A percentile compares a stretch with the other conserved stretches of the same genome.
These are phyloP conservation scores for Chunga burmeisteri DNA, from an alignment of 2,113 vertebrate species.

Conservation along the genomic window DNA sequence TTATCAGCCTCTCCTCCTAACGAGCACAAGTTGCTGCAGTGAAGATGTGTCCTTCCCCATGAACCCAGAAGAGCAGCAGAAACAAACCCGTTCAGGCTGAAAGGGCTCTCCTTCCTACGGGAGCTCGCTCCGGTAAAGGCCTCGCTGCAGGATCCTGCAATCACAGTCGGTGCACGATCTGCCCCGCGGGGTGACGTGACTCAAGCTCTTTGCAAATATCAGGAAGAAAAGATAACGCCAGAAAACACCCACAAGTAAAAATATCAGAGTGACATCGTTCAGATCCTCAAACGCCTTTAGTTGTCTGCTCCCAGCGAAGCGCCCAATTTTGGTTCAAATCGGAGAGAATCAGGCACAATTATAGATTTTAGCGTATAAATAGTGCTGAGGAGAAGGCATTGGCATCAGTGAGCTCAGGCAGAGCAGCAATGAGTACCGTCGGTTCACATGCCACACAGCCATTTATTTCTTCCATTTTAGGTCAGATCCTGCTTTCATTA, in stretches of 20 bases:
- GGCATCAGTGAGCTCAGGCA: background rate
- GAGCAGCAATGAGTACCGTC: background rate
- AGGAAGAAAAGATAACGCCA: background rate
- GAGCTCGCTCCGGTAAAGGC: background rate
- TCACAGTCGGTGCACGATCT: background rate
- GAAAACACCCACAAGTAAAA: background rate
- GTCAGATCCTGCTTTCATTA: background rate
- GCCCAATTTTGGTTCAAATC: background rate
- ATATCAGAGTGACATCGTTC: background rate
- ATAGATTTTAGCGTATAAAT: background rate
- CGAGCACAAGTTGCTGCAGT: background rate
- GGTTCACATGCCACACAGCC: background rate
- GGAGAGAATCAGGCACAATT: background rate
- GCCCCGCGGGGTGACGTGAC: background rate
- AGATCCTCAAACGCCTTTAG: background rate
- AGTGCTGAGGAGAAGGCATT: background rate
- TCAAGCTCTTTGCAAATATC: background rate
- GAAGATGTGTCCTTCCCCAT: background rate
- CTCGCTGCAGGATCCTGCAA: background rate
- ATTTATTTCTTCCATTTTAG: background rate
- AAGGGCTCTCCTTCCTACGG: background rate
- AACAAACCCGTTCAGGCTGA: background rate
- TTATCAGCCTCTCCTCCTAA: background rate
- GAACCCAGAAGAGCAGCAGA: background rate
- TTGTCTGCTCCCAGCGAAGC: background rate